Evolutionary conservation across 2,113 vertebrate genomes (phyloP).

Genomic region (Aegypius monachus): DNA sequence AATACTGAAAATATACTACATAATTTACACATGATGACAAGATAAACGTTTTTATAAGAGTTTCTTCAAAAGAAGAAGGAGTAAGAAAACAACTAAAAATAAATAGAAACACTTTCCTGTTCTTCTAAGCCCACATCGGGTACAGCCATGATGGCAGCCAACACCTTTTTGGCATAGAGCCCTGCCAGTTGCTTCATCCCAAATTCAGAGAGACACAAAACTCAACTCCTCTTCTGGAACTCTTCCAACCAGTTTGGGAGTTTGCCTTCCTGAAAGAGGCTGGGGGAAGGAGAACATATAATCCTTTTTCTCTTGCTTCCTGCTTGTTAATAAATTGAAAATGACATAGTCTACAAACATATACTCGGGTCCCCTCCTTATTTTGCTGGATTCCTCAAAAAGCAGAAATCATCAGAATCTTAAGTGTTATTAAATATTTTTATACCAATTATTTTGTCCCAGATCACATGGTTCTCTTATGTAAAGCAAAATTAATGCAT

Average conservation of each 20-base stretch:
- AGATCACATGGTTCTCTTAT: background rate
- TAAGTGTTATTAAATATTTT: background rate
- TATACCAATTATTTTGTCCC: background rate
- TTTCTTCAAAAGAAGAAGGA: slow-evolving; percentile 46
- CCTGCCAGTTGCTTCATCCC: slow-evolving; percentile 33
- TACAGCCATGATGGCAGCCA: slow-evolving; percentile 3
- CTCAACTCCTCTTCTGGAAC: slow-evolving; percentile 9
- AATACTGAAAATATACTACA: slow-evolving; percentile 63
- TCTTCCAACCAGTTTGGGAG: background rate
- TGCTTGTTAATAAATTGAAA: slow-evolving; percentile 13
- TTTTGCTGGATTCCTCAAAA: background rate
- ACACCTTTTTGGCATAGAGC: background rate
- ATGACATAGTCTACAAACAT: background rate
- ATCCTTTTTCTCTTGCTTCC: background rate
- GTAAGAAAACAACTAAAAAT: slow-evolving; percentile 50
- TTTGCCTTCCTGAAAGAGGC: background rate
- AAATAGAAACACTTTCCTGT: slow-evolving; percentile 30
- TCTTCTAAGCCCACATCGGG: background rate
- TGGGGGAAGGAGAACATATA: background rate
- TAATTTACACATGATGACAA: slow-evolving; percentile 67
- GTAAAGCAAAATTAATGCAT: background rate
- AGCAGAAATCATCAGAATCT: background rate
- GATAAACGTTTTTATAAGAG: slow-evolving; percentile 67
- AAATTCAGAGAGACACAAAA: slow-evolving; percentile 40
- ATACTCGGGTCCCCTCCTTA: background rate